Conservation (phyloP, 1,140 invertebrate genomes). For the Ostrea edulis region DNA sequence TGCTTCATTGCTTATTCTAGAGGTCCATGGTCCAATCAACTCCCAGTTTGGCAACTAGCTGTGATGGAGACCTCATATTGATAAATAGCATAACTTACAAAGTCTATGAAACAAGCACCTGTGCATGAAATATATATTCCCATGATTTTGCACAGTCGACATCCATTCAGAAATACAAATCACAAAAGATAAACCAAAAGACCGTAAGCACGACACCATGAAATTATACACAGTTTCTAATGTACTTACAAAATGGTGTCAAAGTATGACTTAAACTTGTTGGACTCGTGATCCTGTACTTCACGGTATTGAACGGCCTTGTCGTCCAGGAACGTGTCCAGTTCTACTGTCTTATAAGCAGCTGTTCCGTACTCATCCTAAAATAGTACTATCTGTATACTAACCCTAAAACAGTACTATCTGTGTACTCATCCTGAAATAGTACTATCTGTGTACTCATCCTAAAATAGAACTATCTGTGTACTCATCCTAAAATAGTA, state of each 20-base stretch:
- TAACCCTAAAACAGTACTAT: too few species aligned
- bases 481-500: slow-evolving; percentile 85
- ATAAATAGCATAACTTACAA: too few species aligned
- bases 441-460: too few species aligned
- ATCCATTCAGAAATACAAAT: not conserved
- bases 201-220: not conserved
- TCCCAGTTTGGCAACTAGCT: too few species aligned
- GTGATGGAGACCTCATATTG: too few species aligned
- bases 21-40: too few species aligned
- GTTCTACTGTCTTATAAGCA: slow-evolving; percentile 90
- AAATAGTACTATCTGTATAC: too few species aligned
- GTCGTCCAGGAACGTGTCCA: slow-evolving; percentile 89
- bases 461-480: too few species aligned
- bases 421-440: slow-evolving; percentile 83
- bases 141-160: too few species aligned
- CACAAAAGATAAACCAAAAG: not conserved
- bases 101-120: too few species aligned
- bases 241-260: slow-evolving; percentile 82
- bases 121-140: too few species aligned
- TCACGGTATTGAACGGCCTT: slow-evolving; percentile 90
- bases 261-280: slow-evolving; percentile 92
- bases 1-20: too few species aligned
- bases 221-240: not conserved
- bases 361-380: slow-evolving; percentile 88
- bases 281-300: slow-evolving; percentile 89